These are phyloP conservation scores for Hoplias malabaricus DNA, from an alignment of 2,113 vertebrate species.

Conservation along the genomic window DNA sequence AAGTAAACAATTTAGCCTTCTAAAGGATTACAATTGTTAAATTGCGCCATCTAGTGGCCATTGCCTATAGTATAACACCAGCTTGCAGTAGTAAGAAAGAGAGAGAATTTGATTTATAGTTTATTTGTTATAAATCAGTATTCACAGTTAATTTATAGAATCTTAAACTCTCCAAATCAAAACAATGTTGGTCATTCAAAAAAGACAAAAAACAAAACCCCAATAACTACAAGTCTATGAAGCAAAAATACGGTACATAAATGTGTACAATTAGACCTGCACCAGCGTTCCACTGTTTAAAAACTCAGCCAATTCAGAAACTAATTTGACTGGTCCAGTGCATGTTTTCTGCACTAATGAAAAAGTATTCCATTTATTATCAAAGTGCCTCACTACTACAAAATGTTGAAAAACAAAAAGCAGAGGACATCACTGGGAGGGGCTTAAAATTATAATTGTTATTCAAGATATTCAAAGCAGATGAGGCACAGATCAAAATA, in stretches of 20 bases:
- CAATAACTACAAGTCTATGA: background rate
- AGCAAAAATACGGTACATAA: background rate
- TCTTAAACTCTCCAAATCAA: background rate
- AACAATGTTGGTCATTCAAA: background rate
- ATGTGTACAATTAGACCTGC: background rate
- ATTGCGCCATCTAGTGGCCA: background rate
- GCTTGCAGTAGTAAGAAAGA: too few species aligned
- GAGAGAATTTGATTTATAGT: background rate
- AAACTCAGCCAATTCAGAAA: background rate
- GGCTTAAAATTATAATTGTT: background rate
- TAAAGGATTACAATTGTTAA: too few species aligned
- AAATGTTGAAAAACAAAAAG: background rate
- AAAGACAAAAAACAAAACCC: background rate
- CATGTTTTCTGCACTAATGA: background rate
- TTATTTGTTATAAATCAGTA: conserved; percentile 49
- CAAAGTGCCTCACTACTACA: conserved; percentile 5
- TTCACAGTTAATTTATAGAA: conserved; percentile 35
- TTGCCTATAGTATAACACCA: background rate
- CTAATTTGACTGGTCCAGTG: background rate
- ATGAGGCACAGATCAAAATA: background rate
- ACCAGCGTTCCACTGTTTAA: background rate
- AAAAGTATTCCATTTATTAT: background rate
- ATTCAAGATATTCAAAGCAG: background rate
- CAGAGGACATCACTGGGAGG: background rate
- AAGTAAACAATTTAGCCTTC: too few species aligned